Base-by-base conservation (phyloP, 1,140 invertebrate genomes). In the Diabrotica virgifera region DNA sequence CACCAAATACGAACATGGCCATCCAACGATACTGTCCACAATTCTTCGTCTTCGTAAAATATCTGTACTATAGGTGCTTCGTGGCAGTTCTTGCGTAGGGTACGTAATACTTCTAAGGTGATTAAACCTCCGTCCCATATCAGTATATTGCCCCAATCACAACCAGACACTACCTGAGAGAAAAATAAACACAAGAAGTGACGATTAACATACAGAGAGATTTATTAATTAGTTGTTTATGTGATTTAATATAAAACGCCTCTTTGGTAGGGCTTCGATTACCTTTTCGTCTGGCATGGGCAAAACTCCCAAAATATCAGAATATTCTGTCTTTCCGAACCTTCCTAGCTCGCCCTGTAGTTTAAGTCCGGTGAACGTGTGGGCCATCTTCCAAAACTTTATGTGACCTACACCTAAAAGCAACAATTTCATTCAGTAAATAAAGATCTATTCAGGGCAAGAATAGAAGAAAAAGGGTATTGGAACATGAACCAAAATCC, bases 301-400 rank as follows among this genome's bases (percentile, higher is more conserved):
- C 69, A 90, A 90, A 66, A 92, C 87, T 0, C 92, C 91, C 54
- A 90, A 82, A 14, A 96, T 92, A 77, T 95, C 92, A 52, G 91
- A 93, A 65, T 94, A 92, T 79, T 95, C 92, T 11, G 92, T 95
- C 80, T 92, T 92, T 2, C 92, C 93, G 82, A 96, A 97, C 76
- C 90, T 84, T 5, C 94, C 94, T 13, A 93, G 75, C 73, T 90
- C 85, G 5, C 92, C 92, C 80, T 95, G 88, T 3, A 97, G 80
- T 78, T 97, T 97, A 0, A 96, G 77, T 3, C 94, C 94, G 0
- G 94, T 96, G 74, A 95, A 96, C 0, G 94, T 95, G 69, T 86
- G 76, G 0, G 88, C 88, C 87, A 96, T 94, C 84, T 93, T 95
- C 94, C 94, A 96, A 81, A 94, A 94, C 82, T 92, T 93, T 62